Base-by-base conservation (phyloP, 2,113 vertebrate genomes). In the Pangasianodon hypophthalmus region DNA sequence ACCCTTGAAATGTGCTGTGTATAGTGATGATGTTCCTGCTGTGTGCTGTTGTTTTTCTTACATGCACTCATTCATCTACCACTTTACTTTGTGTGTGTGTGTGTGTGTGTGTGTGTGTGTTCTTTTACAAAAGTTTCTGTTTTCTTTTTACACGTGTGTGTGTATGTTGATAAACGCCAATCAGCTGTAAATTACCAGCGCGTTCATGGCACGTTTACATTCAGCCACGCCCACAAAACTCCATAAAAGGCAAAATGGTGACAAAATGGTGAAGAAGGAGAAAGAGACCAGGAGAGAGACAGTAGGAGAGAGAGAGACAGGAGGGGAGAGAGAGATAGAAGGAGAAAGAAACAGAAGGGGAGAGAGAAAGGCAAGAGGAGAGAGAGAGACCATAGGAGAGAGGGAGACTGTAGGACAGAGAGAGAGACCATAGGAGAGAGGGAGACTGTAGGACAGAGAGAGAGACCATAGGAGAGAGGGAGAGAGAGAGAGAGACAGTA, bases 1-100 rank as follows among this genome's bases (percentile, higher is more conserved):
- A 88, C 88, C 94, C 92, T 96, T 95, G 94, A 95, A 88, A 86
- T 93, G 93, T 94, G 95, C 94, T 93, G 87, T 52, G 92, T 0
- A 81, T 94, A 88, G 62, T 94, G 94, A 88, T 87, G 71, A 88
- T 87, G 64, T 90, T 77, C 54, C 82, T 91, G 89, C 85, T 85
- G 87, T 84, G 7, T 32, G 83, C 29, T 90, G 90, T 92, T 37
- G 52, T 91, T 82, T 90, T 91, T 58, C 48, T 90, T 91, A n/a
- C 2, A 0, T 75, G 84, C 88, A 91, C 26, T 62, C 91, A 92
- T 93, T 89, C 88, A 93, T 92, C 90, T 84, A 86, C 18, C 6
- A 13, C 18, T n/a, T 67, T 8, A 0, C 14, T 73, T 48, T 69
- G 52, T 56, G 85, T 56, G 44, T 67, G 85, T 71, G 32, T 21